These are phyloP conservation scores for Podarcis lilfordi DNA, from an alignment of 2,797 vertebrate species.

Conservation along the genomic window DNA sequence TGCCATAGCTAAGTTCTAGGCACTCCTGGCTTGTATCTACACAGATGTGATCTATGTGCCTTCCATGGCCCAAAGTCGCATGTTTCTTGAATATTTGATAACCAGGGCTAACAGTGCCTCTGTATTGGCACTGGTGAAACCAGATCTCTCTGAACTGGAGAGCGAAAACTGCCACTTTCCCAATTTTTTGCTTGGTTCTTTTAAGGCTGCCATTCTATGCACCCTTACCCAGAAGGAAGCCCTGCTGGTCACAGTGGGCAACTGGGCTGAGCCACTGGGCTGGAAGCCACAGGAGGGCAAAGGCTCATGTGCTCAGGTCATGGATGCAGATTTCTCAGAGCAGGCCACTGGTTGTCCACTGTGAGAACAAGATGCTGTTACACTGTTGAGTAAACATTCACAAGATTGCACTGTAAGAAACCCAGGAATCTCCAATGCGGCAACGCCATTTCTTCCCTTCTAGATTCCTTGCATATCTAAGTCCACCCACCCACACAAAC, in stretches of 20 bases:
- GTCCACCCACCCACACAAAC: background rate
- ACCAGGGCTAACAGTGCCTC: background rate
- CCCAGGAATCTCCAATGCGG: background rate
- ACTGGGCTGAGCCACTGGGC: too few species aligned
- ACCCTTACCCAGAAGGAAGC: background rate
- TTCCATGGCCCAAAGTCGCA: background rate
- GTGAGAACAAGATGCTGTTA: too few species aligned
- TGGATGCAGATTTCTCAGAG: too few species aligned
- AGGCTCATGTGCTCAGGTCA: background rate
- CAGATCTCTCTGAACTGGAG: background rate
- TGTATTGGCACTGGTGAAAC: background rate
- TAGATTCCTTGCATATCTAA: background rate
- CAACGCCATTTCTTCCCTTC: background rate
- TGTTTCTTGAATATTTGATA: background rate
- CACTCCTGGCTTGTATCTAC: background rate
- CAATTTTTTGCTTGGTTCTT: background rate
- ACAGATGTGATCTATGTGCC: background rate
- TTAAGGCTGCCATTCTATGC: background rate
- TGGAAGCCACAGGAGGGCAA: background rate
- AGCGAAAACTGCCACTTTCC: background rate
- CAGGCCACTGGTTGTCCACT: too few species aligned
- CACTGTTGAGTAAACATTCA: background rate
- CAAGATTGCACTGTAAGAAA: background rate
- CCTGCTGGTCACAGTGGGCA: too few species aligned
- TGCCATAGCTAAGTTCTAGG: background rate